phyloP scores from a whole-genome alignment of 2,888 invertebrate genomes.

The Troides aeacus region DNA sequence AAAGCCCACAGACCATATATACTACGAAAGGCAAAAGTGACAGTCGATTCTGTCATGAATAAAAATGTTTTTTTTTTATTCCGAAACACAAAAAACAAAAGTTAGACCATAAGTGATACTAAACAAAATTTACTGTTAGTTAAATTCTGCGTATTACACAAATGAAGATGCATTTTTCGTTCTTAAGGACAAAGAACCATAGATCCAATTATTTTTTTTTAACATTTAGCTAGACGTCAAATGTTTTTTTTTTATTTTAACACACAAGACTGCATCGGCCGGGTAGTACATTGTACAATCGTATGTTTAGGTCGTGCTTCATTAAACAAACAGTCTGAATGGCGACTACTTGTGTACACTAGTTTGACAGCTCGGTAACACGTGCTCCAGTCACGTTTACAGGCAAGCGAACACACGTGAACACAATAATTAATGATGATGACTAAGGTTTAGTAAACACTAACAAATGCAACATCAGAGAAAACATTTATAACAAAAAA shows the following conservation, averaged over 20 bases:
- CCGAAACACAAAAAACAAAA: too few species aligned
- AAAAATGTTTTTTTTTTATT: too few species aligned
- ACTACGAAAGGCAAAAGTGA: too few species aligned
- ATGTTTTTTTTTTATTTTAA: not conserved
- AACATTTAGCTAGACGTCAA: not conserved
- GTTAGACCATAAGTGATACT: too few species aligned
- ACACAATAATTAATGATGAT: conserved; percentile 1
- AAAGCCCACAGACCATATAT: too few species aligned
- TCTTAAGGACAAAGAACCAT: not conserved
- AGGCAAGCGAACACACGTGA: not conserved
- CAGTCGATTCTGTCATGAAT: too few species aligned
- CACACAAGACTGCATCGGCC: not conserved
- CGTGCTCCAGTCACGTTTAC: conserved; percentile 6
- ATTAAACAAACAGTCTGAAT: conserved; percentile 1
- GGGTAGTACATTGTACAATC: not conserved
- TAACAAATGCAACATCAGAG: not conserved
- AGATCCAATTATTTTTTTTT: not conserved
- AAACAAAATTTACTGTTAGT: too few species aligned
- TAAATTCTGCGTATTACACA: too few species aligned
- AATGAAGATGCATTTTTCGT: too few species aligned
- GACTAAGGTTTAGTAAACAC: not conserved
- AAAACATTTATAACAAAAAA: not conserved
- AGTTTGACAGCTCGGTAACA: not conserved
- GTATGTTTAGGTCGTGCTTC: not conserved
- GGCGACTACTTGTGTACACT: not conserved